Base-by-base conservation (phyloP, 2,113 vertebrate genomes). In the Aramus guarauna region DNA sequence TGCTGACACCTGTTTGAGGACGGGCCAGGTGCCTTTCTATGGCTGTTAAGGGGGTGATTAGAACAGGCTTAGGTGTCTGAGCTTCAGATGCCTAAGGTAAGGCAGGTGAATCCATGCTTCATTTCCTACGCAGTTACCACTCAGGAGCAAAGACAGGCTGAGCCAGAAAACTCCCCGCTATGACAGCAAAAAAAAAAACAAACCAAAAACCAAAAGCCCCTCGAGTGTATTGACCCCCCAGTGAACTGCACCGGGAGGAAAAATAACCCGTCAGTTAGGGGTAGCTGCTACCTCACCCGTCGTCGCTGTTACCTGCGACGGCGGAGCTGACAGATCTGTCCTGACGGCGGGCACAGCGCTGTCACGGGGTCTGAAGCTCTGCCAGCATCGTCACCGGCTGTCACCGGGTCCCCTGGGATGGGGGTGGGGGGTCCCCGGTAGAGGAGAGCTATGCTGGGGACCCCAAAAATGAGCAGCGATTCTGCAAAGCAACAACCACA, bases 271-370 rank as follows among this genome's bases (percentile, higher is more conserved):
- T 52, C 50, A 41, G 48, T 5, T 34, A 4, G 41, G 69, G 85
- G 88, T 2, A 85, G 94, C 87, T 94, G 84, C 66, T 90, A 11
- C 50, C 79, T 69, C 32, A 18, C 32, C 37, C 12, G 1, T 58
- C 82, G 19, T 34, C 0, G 1, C 55, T 0, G 1, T 4, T 7
- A 76, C 82, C 86, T 45, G 77, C 0, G 1, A 12, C 9, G 24
- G 12, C 2, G 1, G 50, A 58, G 90, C 72, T 60, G 90, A 12
- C 32, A 41, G 56, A 34, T 48, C 78, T 10, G 85, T 27, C 50
- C 85, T 53, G 87, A 86, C 11, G 1, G 68, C 14, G 2, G 53
- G 30, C 48, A n/a, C 23, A 5, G 32, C 2, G 5, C 83, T 17
- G 27, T 34, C 37, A 39, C 1, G 0, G 48, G 26, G 7, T n/a